Evolutionary conservation across 2,888 invertebrate species (phyloP), one percentile per base, ranked within the genome.

Genomic region (Pyrgus malvae): DNA sequence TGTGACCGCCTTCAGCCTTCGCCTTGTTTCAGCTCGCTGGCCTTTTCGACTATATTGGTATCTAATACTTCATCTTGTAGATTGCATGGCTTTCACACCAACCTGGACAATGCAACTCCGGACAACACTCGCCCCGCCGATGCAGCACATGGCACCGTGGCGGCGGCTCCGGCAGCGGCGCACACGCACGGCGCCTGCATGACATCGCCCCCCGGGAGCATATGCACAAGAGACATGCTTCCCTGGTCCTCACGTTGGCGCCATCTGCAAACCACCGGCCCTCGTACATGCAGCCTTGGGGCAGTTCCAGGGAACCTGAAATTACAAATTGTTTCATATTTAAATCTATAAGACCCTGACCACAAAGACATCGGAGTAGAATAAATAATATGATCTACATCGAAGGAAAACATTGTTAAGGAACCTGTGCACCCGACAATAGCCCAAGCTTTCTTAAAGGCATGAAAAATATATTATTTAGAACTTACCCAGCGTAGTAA

Each of bases 151-250:
- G 93, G 78, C 96, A 96, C 48, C 94, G 93, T 14, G 91, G 84
- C 57, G 95, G 94, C 21, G 95, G 94, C 74, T 93, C 93, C 8
- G 95, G 95, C 72, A 95, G 91, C 65, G 93, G 86, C 3, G 94
- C 93, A 75, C 97, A 97, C 7, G 96, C 93, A 61, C 95, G 91
- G 57, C 96, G 91, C 48, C 95, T 93, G 79, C 97, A 97, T 21
- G 95, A 90, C 48, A 96, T 88, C 37, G 94, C 93, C 59, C 94
- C 94, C 48, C 91, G 92, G 40, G 84, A 91, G 81, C 97, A 97
- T 62, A 92, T 92, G 81, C 97, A 97, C 66, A 92, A 93, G 55
- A 97, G 88, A 74, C 97, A 97, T 21, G 95, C 94, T 78, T 95
- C 95, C 50, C 92, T 90, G 53, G 95, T 94, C 57, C 87, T 78